Percentiles rank a stretch among this genome's conserved stretches.
These are phyloP conservation scores for Agrenia bidenticulata DNA, from an alignment of 2,888 invertebrate species.

Conservation along the genomic window DNA sequence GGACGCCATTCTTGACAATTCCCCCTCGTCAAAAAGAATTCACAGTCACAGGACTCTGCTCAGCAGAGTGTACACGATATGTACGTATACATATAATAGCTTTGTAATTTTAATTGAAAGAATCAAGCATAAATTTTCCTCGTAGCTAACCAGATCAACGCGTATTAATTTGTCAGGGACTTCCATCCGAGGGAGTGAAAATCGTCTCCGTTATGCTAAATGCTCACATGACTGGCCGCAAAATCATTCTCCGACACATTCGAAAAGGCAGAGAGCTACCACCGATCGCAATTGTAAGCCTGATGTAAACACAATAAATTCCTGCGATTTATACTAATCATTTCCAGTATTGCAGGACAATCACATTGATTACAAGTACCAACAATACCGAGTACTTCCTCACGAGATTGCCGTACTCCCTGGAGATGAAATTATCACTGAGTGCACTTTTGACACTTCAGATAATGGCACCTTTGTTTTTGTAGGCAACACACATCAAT, in stretches of 20 bases:
- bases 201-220: slow-evolving; percentile 79
- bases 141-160: too few relatives aligned
- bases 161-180: slow-evolving; percentile 26
- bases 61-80: slow-evolving; percentile 74
- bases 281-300: slow-evolving; percentile 71
- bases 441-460: slow-evolving; percentile 77
- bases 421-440: slow-evolving; percentile 78
- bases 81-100: too few relatives aligned
- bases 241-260: slow-evolving; percentile 73
- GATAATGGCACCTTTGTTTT: slow-evolving; percentile 71
- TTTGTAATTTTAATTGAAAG: slow-evolving; percentile 18
- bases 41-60: slow-evolving; percentile 79
- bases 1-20: slow-evolving; percentile 77
- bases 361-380: slow-evolving; percentile 80
- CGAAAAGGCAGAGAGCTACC: slow-evolving; percentile 73
- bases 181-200: slow-evolving; percentile 68
- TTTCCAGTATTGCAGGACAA: slow-evolving; percentile 64
- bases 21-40: slow-evolving; percentile 77
- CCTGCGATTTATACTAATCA: neutral
- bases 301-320: neutral
- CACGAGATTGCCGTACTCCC: slow-evolving; percentile 73
- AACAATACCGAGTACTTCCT: slow-evolving; percentile 73
- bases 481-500: slow-evolving; percentile 43
- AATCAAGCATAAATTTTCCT: too few relatives aligned
- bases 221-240: slow-evolving; percentile 75